Evolutionary conservation across 64 coral and sea anemone genomes (phyloP).

Genomic region (Stichodactyla helianthus): DNA sequence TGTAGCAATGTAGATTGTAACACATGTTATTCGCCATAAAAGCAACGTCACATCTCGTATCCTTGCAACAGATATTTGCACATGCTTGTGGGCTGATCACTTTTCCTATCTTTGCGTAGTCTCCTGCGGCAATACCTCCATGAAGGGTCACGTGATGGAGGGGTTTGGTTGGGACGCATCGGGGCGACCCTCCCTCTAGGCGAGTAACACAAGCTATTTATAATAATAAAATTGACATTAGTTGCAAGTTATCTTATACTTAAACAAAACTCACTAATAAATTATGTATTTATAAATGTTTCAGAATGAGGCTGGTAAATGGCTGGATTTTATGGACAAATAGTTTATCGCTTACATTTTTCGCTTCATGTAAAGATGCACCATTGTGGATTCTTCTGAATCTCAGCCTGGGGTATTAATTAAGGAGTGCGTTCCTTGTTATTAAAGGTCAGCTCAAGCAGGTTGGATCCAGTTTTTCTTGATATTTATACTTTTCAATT

Average conservation of each 20-base stretch:
- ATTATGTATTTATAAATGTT: background rate
- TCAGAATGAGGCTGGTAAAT: too few species aligned
- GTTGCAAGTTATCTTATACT: background rate
- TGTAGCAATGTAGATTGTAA: constrained; percentile 21
- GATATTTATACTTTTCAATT: too few species aligned
- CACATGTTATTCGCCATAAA: constrained; percentile 25
- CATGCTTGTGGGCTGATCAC: background rate
- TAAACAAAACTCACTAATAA: background rate
- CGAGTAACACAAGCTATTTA: background rate
- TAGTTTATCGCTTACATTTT: too few species aligned
- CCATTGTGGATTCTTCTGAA: too few species aligned
- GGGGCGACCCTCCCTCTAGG: constrained; percentile 9
- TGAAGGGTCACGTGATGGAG: constrained; percentile 12
- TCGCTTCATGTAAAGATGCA: too few species aligned
- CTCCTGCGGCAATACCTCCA: constrained; percentile 26
- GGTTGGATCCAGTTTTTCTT: too few species aligned
- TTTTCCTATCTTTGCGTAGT: constrained; percentile 18
- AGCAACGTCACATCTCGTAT: constrained; percentile 19
- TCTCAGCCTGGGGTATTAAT: too few species aligned
- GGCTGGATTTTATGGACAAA: too few species aligned
- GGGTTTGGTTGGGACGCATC: background rate
- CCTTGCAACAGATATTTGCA: constrained; percentile 11
- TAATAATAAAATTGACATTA: background rate
- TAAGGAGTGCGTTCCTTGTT: too few species aligned
- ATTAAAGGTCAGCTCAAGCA: too few species aligned